These are phyloP conservation scores for Clistopyga incitator DNA, from an alignment of 2,888 invertebrate species.

Conservation along the genomic window DNA sequence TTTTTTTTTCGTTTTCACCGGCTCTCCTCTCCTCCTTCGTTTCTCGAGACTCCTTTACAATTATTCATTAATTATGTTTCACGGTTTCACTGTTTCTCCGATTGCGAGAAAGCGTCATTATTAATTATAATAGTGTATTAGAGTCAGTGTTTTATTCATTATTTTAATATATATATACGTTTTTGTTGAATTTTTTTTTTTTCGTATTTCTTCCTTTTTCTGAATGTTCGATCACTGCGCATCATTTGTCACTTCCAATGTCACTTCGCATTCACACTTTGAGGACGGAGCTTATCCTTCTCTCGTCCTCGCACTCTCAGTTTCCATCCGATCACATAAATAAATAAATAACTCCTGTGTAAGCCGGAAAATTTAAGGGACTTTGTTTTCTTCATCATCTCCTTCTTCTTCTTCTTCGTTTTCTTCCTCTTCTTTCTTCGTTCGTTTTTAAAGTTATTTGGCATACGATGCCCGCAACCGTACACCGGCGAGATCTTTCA, in stretches of 20 bases:
- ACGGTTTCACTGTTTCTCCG: slow-evolving; percentile 71
- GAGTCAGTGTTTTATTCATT: slow-evolving; percentile 50
- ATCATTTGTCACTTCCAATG: slow-evolving; percentile 13
- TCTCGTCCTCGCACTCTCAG: slow-evolving; percentile 27
- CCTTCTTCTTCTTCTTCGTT: not conserved
- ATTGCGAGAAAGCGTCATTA: slow-evolving; percentile 71
- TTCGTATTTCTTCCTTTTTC: slow-evolving; percentile 37
- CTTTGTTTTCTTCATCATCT: not conserved
- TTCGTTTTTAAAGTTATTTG: slow-evolving; percentile 38
- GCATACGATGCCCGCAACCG: slow-evolving; percentile 42
- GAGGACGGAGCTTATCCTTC: not conserved
- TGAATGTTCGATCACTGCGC: slow-evolving; percentile 29
- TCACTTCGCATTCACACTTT: slow-evolving; percentile 42
- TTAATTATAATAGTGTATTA: slow-evolving; percentile 55
- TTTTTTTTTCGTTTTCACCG: slow-evolving; percentile 34
- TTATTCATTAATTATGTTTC: slow-evolving; percentile 73
- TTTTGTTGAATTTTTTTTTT: slow-evolving; percentile 31
- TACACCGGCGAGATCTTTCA: slow-evolving; percentile 51
- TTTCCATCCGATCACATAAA: slow-evolving; percentile 66
- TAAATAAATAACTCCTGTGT: slow-evolving; percentile 68
- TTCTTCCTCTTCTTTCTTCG: not conserved
- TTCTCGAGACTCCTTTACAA: slow-evolving; percentile 58
- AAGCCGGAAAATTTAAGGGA: slow-evolving; percentile 52
- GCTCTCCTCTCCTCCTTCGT: slow-evolving; percentile 9
- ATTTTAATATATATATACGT: not conserved